A percentile compares a stretch with the other conserved stretches of the same genome.
Conservation (phyloP, 2,888 invertebrate genomes). For the Stenichneumon culpator region DNA sequence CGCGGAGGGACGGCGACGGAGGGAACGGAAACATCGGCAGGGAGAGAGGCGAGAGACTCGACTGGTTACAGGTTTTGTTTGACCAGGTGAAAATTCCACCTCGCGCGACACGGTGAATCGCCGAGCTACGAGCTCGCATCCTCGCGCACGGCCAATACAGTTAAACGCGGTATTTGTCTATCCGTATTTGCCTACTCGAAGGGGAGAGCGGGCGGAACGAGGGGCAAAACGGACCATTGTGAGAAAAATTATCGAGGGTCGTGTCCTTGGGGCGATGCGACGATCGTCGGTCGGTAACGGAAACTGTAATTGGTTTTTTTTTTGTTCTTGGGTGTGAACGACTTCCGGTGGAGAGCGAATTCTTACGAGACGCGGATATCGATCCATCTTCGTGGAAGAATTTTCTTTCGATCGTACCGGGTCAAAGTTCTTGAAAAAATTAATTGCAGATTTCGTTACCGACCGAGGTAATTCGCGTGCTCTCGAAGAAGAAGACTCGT, state of each 20-base stretch:
- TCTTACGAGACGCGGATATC: too few species aligned
- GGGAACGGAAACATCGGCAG: constrained; percentile 19
- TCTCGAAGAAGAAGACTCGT: too few species aligned
- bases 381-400: too few species aligned
- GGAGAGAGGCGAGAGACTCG: constrained; percentile 28
- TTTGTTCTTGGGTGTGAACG: too few species aligned
- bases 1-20: background rate
- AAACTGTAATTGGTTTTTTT: too few species aligned
- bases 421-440: too few species aligned
- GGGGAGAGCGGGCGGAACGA: background rate
- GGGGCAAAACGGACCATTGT: background rate
- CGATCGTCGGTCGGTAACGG: too few species aligned
- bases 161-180: constrained; percentile 29
- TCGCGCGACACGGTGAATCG: constrained; percentile 61
- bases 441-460: too few species aligned
- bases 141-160: background rate
- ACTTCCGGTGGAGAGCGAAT: too few species aligned
- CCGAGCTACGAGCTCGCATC: constrained; percentile 28
- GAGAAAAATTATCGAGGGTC: background rate
- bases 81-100: constrained; percentile 84
- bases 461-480: too few species aligned
- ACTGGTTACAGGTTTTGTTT: constrained; percentile 79
- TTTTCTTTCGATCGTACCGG: too few species aligned
- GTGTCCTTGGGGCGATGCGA: too few species aligned
- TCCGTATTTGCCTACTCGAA: constrained; percentile 2